Base-by-base conservation (phyloP, 2,888 invertebrate genomes). In the Halictus ligatus region DNA sequence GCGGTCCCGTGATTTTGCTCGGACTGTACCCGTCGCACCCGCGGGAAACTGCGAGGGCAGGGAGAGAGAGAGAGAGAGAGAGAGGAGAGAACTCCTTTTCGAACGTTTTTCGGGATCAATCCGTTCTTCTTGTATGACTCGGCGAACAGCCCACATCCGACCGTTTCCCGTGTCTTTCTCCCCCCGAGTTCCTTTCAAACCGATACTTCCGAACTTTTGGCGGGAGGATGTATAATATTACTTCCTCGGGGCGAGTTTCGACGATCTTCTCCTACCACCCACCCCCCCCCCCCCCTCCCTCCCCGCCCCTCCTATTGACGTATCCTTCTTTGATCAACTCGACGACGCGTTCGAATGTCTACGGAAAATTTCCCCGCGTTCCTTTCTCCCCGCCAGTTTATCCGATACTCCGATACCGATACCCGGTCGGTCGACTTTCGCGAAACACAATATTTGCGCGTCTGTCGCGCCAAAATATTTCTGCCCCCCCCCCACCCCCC, bases 41-140 rank as follows among this genome's bases (percentile, higher is more conserved):
- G 73, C 72, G 54, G 58, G 58, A 58, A 83, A 78, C 87, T 75
- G 76, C 69, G 75, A 87, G 85, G 88, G 76, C 87, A 64, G 54
- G 80, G 72, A 71, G n/a, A n/a, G n/a, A n/a, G n/a, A n/a, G n/a
- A n/a, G n/a, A n/a, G n/a, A n/a, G n/a, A n/a, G n/a, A n/a, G n/a
- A n/a, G n/a, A n/a, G 80, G 72, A 71, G n/a, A 89, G n/a, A 89
- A 89, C 85, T 84, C 85, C 7, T 73, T 75, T 48, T 48, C 71
- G 86, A 85, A 83, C 87, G 89, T 88, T 58, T 90, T 71, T 89
- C 84, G 64, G 83, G 78, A 89, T 89, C 91, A 89, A 86, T 89
- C 81, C 87, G 80, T 85, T 81, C 78, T 75, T 29, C 69, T 83
- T 84, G 71, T 76, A 85, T 80, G 88, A 90, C 78, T 83, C 75